Base-by-base conservation (phyloP, 2,113 vertebrate genomes). In the Toxotes chatareus region DNA sequence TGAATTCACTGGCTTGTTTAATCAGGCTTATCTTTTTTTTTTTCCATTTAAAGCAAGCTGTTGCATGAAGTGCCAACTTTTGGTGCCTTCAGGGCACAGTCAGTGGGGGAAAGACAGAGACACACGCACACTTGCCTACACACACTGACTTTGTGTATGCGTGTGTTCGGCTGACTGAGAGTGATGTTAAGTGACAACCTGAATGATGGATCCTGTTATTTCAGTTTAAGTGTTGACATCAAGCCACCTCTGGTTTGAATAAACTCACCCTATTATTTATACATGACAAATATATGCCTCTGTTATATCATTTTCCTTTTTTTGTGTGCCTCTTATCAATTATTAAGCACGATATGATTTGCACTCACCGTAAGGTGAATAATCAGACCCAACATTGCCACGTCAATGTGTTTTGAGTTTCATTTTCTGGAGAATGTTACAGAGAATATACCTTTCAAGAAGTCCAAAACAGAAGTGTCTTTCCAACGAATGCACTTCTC, bases 201-300 rank as follows among this genome's bases (percentile, higher is more conserved):
- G 21, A 76, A 51, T 19, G 12, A 14, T 69, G 51, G 4, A 21
- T 46, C 21, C 17, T 51, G 49, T 67, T 53, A 61, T 70, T 82
- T 74, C 14, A 34, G 2, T 42, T 36, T 31, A 19, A 69, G 47
- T 8, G 42, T 23, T 44, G 44, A 70, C 9, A 14, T 40, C 10
- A n/a, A 27, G 61, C 3, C 40, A 36, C 16, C 2, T 59, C 32
- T 21, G 27, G 44, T 40, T 61, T 68, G 10, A 31, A 55, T 61
- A 40, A 60, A 46, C 14, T 17, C 60, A 51, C 17, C 5, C 32
- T 5, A n/a, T 40, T 34, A 51, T 60, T 32, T 47, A 19, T 8
- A 31, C 42, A 17, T 61, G 23, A 49, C 27, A 32, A 65, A 60
- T 73, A 21, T 3, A 60, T 60, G 11, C 16, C 12, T 59, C 7